Base-by-base conservation (phyloP, 2,888 invertebrate genomes). In the Eupithecia dodoneata region DNA sequence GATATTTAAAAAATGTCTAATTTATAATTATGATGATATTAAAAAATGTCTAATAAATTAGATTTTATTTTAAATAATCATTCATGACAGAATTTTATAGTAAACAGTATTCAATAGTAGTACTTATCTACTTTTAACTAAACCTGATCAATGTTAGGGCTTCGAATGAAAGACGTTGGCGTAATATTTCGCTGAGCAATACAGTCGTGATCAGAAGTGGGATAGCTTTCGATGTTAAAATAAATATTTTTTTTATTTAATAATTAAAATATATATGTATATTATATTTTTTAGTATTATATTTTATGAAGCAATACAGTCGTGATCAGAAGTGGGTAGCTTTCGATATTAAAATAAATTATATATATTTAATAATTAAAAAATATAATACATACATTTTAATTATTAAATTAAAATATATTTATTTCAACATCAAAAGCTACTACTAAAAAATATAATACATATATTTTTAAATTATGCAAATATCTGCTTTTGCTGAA, bases 161-260 rank as follows among this genome's bases (percentile, higher is more conserved):
- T 63, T 49, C 44, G 41, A 66, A 45, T 13, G 30, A 47, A 55
- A 44, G 0, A 63, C 30, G 59, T 52, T 5, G 12, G 41, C 65
- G 15, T 15, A 66, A 42, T 42, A 66, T 66, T 66, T 66, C 66
- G 42, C 47, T 6, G 41, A 74, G 15, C 71, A 81, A 84, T 88
- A 82, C 84, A 86, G 87, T 85, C 80, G 84, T 87, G 81, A 82
- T 86, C 82, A 86, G 85, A 89, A 59, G 75, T 85, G 85, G 86
- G 89, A 87, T 78, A 49, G 91, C 92, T 91, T 92, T 91, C 87
- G 76, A 82, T 92, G 90, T 91, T 89, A 85, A 15, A 84, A 84
- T 88, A 71, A 83, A 59, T 71, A 30, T 30, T 30, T 30, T 30
- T 45, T 45, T 45, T 0, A 7, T 45, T 45, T 45, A 45, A 45